These are phyloP conservation scores for Xanthorhoe designata DNA, from an alignment of 2,888 invertebrate genomes.

Conservation along the genomic window DNA sequence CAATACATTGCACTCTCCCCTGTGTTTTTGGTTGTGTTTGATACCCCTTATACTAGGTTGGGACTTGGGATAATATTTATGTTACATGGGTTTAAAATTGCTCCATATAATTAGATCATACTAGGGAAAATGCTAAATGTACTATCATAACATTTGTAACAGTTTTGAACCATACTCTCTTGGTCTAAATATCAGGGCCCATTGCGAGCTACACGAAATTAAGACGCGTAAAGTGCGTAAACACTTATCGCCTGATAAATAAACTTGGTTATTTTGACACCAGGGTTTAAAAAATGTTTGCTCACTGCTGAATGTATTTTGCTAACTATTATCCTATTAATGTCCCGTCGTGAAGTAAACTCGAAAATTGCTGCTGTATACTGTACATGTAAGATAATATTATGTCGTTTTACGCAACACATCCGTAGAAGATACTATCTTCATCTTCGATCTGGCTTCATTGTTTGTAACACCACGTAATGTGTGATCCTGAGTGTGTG, in stretches of 20 bases:
- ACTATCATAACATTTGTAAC: not conserved
- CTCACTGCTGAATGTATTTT: not conserved
- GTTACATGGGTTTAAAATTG: not conserved
- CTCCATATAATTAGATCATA: not conserved
- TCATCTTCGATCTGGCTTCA: not conserved
- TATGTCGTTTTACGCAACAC: slow-evolving; percentile 5
- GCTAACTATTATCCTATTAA: not conserved
- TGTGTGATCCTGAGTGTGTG: slow-evolving; percentile 15
- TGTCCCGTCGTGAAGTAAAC: not conserved
- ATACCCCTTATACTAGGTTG: too few relatives aligned
- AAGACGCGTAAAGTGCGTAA: not conserved
- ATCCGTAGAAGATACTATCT: not conserved
- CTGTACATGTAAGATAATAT: not conserved
- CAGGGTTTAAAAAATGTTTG: not conserved
- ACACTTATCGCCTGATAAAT: not conserved
- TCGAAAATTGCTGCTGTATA: slow-evolving; percentile 1
- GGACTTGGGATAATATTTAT: not conserved
- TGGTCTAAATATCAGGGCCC: not conserved
- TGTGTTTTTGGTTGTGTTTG: too few relatives aligned
- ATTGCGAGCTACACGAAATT: not conserved
- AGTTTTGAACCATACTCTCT: too few relatives aligned
- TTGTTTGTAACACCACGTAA: slow-evolving; percentile 2
- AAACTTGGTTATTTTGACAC: slow-evolving; percentile 1
- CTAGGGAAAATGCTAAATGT: not conserved
- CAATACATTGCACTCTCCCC: too few relatives aligned